These are phyloP conservation scores for Plotosus lineatus DNA, from an alignment of 2,113 vertebrate species.

Conservation along the genomic window DNA sequence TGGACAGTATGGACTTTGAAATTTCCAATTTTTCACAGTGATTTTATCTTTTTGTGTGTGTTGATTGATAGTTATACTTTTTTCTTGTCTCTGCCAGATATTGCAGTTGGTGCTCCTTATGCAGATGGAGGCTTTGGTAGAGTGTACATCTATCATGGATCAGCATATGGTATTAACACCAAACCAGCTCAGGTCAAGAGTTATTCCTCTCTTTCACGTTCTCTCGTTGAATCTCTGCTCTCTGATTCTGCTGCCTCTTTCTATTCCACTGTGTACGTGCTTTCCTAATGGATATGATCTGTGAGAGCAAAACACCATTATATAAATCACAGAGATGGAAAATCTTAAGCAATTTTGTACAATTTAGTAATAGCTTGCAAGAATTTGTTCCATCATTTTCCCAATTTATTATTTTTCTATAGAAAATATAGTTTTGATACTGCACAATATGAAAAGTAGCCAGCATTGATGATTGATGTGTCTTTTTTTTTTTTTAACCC, in stretches of 20 bases:
- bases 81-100: constrained; percentile 74
- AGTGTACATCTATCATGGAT: constrained; percentile 93
- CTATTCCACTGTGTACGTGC: constrained; percentile 11
- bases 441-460: not conserved
- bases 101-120: constrained; percentile 90
- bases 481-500: constrained; percentile 20
- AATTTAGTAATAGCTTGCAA: constrained; percentile 26
- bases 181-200: constrained; percentile 83
- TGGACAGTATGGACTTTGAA: not conserved
- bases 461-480: not conserved
- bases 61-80: not conserved
- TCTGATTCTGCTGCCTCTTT: constrained; percentile 5
- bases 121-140: constrained; percentile 81
- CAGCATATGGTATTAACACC: constrained; percentile 80
- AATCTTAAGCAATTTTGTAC: constrained; percentile 28
- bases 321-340: constrained; percentile 22
- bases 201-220: not conserved
- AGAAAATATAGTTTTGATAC: constrained; percentile 22
- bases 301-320: constrained; percentile 33
- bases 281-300: constrained; percentile 20
- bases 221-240: not conserved
- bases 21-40: not conserved
- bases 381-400: constrained; percentile 7
- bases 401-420: not conserved
- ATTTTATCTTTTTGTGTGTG: not conserved